A percentile compares a stretch with the other conserved stretches of the same genome.
Evolutionary conservation across 2,888 invertebrate species (phyloP).

Genomic region (Spodoptera exigua): DNA sequence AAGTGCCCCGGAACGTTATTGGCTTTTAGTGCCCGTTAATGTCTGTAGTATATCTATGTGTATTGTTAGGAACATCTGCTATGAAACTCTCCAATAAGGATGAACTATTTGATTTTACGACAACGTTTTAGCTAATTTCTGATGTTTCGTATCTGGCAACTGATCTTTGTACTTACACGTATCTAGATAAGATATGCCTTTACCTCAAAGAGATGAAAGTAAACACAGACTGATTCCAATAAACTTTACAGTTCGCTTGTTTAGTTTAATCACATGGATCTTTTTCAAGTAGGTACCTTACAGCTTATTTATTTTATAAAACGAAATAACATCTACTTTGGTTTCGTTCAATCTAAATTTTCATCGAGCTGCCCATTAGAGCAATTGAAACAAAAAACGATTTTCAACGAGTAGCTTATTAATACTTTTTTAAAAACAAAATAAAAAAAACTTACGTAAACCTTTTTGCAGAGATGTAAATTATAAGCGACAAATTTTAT

Average conservation of each 20-base stretch:
- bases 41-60: slow-evolving; percentile 24
- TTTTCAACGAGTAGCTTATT: slow-evolving; percentile 37
- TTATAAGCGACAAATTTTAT: slow-evolving; percentile 12
- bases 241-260: slow-evolving; percentile 6
- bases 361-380: slow-evolving; percentile 38
- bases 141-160: slow-evolving; percentile 1
- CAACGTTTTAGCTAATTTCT: slow-evolving; percentile 16
- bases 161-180: too few relatives aligned
- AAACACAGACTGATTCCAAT: slow-evolving; percentile 13
- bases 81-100: slow-evolving; percentile 35
- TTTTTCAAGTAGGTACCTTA: slow-evolving; percentile 33
- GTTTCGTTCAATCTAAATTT: slow-evolving; percentile 38
- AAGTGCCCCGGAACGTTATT: slow-evolving; percentile 50
- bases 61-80: slow-evolving; percentile 46
- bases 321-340: slow-evolving; percentile 32
- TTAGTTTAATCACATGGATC: slow-evolving; percentile 19
- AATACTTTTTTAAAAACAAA: slow-evolving; percentile 35
- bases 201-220: slow-evolving; percentile 5
- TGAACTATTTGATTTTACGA: slow-evolving; percentile 25
- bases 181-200: background rate
- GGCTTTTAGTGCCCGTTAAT: slow-evolving; percentile 44
- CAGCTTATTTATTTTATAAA: slow-evolving; percentile 12
- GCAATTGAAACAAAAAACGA: slow-evolving; percentile 35
- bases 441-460: slow-evolving; percentile 30
- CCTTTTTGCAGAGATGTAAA: slow-evolving; percentile 20